Evolutionary conservation across 2,888 invertebrate genomes (phyloP), one percentile per base, ranked within the genome.

Genomic region (Calliphora vomitoria): DNA sequence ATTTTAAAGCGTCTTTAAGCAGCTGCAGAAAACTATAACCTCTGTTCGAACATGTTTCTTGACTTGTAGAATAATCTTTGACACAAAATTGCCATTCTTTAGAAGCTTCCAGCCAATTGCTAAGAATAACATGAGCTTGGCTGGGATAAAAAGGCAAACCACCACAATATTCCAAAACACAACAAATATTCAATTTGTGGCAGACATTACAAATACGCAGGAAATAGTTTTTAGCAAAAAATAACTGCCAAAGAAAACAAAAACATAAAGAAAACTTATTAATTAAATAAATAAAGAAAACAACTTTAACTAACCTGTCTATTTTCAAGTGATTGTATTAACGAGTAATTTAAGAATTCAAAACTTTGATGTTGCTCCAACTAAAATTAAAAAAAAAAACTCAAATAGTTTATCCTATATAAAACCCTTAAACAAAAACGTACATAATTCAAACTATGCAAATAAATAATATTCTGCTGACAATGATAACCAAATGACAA

Each of bases 401-500:
- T 41, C 3, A 0, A 6, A n/a, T 15, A 50, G 5, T 10, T 20
- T 20, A 41, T 1, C 20, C 11, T 5, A 35, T 35, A 35, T 13
- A 66, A 0, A 38, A 41, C 8, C n/a, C 1, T 66, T 44, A 5
- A 15, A 44, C 1, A 25, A 60, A 25, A 44, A 58, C 86, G 4
- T 72, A 87, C 87, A 62, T 82, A 13, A 64, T 82, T 53, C 74
- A 87, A 82, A 47, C 74, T 85, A 35, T 85, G 81, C 25, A 87
- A 75, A 75, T 82, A 85, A 25, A 87, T 75, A 50, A 87, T 79
- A 71, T 82, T 85, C 20, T 87, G 87, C 13, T 79, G 68, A 15
- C 85, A 87, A 50, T 87, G 78, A 50, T 79, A 74, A 31, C 87
- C 87, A 74, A 87, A 87, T 20, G 85, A 82, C 11, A 87, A 47